phyloP scores from a whole-genome alignment of 2,888 invertebrate species.

The Leucozona laternaria region DNA sequence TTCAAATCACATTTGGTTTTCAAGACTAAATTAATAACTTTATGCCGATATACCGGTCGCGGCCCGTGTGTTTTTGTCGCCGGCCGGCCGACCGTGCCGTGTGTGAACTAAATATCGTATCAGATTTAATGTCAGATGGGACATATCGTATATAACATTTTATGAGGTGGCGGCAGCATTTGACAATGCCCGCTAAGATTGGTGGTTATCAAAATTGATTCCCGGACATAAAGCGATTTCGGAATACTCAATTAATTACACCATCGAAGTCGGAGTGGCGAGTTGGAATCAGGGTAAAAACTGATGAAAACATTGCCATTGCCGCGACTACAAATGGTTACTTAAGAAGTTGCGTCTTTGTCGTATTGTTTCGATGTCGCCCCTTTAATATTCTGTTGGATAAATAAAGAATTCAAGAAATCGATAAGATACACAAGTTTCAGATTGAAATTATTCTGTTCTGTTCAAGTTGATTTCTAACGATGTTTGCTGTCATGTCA shows the following conservation, averaged over 20 bases:
- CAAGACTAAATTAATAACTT: slow-evolving; percentile 61
- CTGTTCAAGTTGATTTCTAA: not conserved
- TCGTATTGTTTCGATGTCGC: not conserved
- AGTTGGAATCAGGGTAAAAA: not conserved
- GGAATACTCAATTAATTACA: slow-evolving; percentile 69
- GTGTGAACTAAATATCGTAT: slow-evolving; percentile 43
- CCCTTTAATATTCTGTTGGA: slow-evolving; percentile 38
- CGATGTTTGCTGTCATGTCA: slow-evolving; percentile 62
- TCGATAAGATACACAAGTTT: slow-evolving; percentile 23
- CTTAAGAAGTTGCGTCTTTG: slow-evolving; percentile 65
- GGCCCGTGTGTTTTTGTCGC: not conserved
- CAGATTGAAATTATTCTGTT: not conserved
- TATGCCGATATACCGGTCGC: not conserved
- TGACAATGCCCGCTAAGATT: slow-evolving; percentile 58
- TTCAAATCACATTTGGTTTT: slow-evolving; percentile 56
- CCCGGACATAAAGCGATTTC: slow-evolving; percentile 49
- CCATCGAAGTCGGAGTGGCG: not conserved
- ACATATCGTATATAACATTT: slow-evolving; percentile 62
- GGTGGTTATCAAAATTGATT: slow-evolving; percentile 48
- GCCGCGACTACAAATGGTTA: slow-evolving; percentile 73
- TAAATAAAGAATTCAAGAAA: slow-evolving; percentile 59
- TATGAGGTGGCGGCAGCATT: slow-evolving; percentile 60
- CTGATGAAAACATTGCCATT: slow-evolving; percentile 70
- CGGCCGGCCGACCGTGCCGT: too few relatives aligned
- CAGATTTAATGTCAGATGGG: slow-evolving; percentile 42